Evolutionary conservation across 2,113 vertebrate species (phyloP).

Genomic region (Spea bombifrons): DNA sequence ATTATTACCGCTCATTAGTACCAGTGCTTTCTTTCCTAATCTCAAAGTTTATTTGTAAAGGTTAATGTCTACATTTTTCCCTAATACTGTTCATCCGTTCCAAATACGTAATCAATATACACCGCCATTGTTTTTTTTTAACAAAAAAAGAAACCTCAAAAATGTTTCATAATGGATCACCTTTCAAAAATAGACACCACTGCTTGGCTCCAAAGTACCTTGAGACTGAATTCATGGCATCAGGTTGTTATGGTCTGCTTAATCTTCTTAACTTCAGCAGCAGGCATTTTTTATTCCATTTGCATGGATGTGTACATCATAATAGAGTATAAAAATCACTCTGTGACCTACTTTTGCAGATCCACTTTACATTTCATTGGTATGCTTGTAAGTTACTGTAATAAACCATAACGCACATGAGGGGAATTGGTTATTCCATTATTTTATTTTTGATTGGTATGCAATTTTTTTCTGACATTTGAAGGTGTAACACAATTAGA

Average conservation of each 20-base stretch:
- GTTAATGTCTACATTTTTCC: too few relatives aligned
- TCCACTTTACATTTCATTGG: conserved; percentile 56
- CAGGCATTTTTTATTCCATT: conserved; percentile 36
- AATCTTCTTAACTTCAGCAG: conserved; percentile 42
- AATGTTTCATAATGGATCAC: conserved; percentile 20
- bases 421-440: conserved; percentile 58
- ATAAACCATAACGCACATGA: conserved; percentile 50
- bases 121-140: background rate
- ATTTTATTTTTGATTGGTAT: background rate
- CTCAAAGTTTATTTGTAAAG: too few relatives aligned
- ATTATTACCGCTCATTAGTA: too few relatives aligned
- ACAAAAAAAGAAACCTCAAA: background rate
- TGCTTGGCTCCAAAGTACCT: conserved; percentile 23
- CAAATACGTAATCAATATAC: background rate
- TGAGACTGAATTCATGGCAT: conserved; percentile 34
- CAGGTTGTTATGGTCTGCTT: conserved; percentile 39
- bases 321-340: conserved; percentile 39
- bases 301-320: conserved; percentile 42
- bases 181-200: conserved; percentile 30
- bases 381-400: conserved; percentile 50
- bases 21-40: too few relatives aligned
- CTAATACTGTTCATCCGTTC: too few relatives aligned
- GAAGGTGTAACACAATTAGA: too few relatives aligned
- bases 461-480: background rate
- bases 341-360: conserved; percentile 41